Conservation (phyloP, 2,888 invertebrate genomes). For the Fragum sueziense region DNA sequence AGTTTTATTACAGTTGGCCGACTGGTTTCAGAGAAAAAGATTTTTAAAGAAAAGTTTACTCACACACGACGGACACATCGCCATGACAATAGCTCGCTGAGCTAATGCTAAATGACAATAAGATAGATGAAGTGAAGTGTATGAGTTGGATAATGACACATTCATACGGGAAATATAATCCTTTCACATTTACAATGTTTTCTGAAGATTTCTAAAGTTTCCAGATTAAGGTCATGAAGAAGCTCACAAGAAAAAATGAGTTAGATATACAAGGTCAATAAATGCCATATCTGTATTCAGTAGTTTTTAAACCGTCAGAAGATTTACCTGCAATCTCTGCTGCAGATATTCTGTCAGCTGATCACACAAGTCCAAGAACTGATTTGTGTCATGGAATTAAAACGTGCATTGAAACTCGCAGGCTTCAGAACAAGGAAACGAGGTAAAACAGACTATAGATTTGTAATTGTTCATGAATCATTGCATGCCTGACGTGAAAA, state of each 20-base stretch:
- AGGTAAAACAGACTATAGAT: slow-evolving; percentile 26
- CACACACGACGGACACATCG: no score
- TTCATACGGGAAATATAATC: slow-evolving; percentile 8
- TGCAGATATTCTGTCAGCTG: slow-evolving; percentile 11
- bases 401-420: background rate
- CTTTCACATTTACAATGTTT: background rate
- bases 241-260: no score
- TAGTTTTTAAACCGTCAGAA: background rate
- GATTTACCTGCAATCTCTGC: background rate
- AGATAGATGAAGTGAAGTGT: background rate
- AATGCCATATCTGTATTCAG: slow-evolving; percentile 1
- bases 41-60: background rate
- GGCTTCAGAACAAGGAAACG: background rate
- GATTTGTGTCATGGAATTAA: background rate
- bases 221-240: background rate
- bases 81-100: no score
- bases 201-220: no score
- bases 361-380: background rate
- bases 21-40: background rate
- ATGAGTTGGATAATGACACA: background rate
- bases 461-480: slow-evolving; percentile 13
- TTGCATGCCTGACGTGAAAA: slow-evolving; percentile 20
- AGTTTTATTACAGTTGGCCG: background rate
- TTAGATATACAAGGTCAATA: background rate
- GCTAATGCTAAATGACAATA: background rate